Evolutionary conservation across 2,113 vertebrate species (phyloP).

Genomic region (Otus sunia): DNA sequence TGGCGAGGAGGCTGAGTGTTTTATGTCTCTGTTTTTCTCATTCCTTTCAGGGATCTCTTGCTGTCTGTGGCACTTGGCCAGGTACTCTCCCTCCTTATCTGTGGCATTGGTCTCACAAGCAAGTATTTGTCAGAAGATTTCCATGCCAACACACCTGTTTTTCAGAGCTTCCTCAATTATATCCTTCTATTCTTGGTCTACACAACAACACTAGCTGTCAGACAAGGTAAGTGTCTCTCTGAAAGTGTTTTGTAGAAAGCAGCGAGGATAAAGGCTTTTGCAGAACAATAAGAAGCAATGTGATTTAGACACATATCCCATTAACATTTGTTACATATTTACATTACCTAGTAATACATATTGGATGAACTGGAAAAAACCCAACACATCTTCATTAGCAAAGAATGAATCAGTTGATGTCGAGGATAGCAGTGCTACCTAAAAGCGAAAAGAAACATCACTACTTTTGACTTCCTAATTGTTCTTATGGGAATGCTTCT

Average conservation of each 20-base stretch:
- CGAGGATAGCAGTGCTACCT: background rate
- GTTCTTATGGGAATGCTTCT: background rate
- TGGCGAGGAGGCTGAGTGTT: background rate
- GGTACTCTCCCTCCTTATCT: conserved; percentile 91
- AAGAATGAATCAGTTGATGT: background rate
- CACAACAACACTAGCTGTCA: conserved; percentile 92
- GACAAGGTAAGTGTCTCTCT: conserved; percentile 85
- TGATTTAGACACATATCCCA: background rate
- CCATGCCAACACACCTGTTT: conserved; percentile 93
- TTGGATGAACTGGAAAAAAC: background rate
- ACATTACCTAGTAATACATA: background rate
- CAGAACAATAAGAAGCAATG: background rate
- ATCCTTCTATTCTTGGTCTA: conserved; percentile 96
- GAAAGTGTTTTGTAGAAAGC: background rate
- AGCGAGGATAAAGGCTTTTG: background rate
- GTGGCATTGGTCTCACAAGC: conserved; percentile 92
- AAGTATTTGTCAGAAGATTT: conserved; percentile 95
- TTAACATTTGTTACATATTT: background rate
- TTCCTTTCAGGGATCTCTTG: conserved; percentile 86
- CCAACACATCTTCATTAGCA: background rate
- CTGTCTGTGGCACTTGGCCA: conserved; percentile 92
- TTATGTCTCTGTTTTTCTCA: conserved; percentile 24
- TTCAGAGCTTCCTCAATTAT: conserved; percentile 98
- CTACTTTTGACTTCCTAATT: background rate
- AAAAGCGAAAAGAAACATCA: background rate